Evolutionary conservation across 2,797 vertebrate genomes (phyloP).

Genomic region (Oreochromis mossambicus): DNA sequence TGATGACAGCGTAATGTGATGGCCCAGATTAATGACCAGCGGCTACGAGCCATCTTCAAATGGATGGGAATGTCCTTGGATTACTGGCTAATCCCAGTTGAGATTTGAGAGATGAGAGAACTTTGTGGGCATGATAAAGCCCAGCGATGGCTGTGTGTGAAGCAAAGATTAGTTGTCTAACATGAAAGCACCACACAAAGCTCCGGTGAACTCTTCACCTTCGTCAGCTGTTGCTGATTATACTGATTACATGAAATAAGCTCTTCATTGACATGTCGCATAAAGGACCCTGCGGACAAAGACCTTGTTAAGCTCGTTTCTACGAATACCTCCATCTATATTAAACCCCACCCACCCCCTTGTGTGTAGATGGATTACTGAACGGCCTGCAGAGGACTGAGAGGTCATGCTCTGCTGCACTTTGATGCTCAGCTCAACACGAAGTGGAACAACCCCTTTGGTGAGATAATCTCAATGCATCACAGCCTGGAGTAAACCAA

Average conservation of each 20-base stretch:
- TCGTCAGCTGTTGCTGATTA: background rate
- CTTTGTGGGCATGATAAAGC: background rate
- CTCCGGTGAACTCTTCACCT: background rate
- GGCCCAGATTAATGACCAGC: slow-evolving; percentile 8
- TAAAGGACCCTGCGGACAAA: background rate
- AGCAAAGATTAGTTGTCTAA: slow-evolving; percentile 17
- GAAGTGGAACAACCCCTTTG: background rate
- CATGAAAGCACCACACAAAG: background rate
- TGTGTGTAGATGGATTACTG: background rate
- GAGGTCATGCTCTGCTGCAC: background rate
- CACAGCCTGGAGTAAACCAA: background rate
- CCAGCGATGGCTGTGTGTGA: background rate
- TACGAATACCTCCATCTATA: background rate
- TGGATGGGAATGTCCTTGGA: slow-evolving; percentile 23
- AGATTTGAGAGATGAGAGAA: slow-evolving; percentile 21
- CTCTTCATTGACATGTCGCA: background rate
- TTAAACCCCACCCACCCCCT: background rate
- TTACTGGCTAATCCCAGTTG: slow-evolving; percentile 38
- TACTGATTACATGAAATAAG: background rate
- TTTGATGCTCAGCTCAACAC: background rate
- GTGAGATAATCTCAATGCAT: background rate
- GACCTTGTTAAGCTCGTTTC: background rate
- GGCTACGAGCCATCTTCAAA: slow-evolving; percentile 18
- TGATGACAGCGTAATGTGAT: background rate
- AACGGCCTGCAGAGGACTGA: background rate